Conservation (phyloP, 2,797 vertebrate species). For the Acestrorhynchus altus region DNA sequence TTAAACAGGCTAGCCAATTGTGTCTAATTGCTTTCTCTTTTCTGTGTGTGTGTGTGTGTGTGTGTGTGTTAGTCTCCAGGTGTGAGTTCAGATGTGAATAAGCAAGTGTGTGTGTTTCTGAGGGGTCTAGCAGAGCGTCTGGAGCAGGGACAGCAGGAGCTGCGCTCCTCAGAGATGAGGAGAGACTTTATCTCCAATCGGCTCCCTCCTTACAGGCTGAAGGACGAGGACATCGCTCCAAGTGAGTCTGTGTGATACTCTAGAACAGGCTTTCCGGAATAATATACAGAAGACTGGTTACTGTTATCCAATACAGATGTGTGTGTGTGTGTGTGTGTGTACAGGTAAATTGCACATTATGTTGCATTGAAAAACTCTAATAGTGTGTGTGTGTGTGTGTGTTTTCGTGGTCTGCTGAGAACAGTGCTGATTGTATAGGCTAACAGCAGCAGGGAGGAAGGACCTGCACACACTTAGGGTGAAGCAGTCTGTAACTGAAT, state of each 20-base stretch:
- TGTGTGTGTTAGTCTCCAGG: constrained; percentile 70
- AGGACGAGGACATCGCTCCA: constrained; percentile 68
- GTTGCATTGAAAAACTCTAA: no score
- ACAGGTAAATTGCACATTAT: no score
- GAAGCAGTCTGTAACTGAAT: no score
- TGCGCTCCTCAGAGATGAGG: constrained; percentile 84
- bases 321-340: no score
- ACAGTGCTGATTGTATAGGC: no score
- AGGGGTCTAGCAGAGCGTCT: constrained; percentile 80
- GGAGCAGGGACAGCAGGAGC: constrained; percentile 68
- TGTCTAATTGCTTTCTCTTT: no score
- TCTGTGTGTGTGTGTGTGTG: background rate
- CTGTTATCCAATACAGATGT: background rate
- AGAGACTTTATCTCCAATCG: constrained; percentile 87
- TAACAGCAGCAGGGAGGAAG: no score
- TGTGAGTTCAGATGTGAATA: constrained; percentile 49
- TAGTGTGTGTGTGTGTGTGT: no score
- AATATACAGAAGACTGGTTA: no score
- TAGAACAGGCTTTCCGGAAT: no score
- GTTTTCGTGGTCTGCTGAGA: no score
- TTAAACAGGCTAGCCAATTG: background rate
- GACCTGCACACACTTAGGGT: no score
- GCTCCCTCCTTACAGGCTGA: constrained; percentile 80
- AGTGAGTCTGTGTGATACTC: constrained; percentile 61
- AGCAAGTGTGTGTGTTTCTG: constrained; percentile 76